phyloP scores from a whole-genome alignment of 2,113 vertebrate genomes.

The Leucopternis melanops region DNA sequence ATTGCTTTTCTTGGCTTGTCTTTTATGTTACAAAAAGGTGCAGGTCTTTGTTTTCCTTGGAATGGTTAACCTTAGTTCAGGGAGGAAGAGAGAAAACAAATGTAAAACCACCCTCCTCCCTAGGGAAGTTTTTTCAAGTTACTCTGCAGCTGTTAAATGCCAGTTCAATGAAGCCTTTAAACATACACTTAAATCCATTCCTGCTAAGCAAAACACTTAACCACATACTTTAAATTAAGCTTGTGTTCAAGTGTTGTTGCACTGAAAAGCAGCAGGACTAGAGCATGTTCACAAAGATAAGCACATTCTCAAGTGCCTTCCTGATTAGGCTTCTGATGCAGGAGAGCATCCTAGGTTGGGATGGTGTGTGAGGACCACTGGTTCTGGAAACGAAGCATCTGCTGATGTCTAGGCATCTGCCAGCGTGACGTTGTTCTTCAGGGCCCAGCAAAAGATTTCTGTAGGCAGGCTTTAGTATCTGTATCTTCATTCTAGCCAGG shows the following conservation, averaged over 20 bases:
- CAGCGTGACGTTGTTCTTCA: rapidly evolving
- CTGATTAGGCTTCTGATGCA: background rate
- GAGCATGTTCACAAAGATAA: background rate
- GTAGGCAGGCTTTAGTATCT: rapidly evolving
- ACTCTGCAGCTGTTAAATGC: constrained; percentile 14
- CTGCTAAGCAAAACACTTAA: constrained; percentile 18
- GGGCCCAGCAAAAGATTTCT: background rate
- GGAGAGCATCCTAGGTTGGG: background rate
- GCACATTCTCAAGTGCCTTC: background rate
- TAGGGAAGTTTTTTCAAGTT: background rate
- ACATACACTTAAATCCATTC: background rate
- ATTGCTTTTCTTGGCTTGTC: background rate
- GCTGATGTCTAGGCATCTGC: rapidly evolving
- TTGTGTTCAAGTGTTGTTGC: background rate
- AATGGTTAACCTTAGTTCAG: background rate
- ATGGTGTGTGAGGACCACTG: rapidly evolving
- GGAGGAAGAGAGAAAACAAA: background rate
- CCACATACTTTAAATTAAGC: background rate
- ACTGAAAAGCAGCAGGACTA: background rate
- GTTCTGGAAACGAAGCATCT: background rate
- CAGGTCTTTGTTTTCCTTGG: background rate
- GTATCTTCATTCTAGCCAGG: background rate
- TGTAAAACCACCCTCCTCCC: background rate
- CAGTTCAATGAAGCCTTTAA: constrained; percentile 3
- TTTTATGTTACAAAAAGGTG: background rate